A percentile compares a stretch with the other conserved stretches of the same genome.
Evolutionary conservation across 2,113 vertebrate species (phyloP).

Genomic region (Bujurquina vittata): DNA sequence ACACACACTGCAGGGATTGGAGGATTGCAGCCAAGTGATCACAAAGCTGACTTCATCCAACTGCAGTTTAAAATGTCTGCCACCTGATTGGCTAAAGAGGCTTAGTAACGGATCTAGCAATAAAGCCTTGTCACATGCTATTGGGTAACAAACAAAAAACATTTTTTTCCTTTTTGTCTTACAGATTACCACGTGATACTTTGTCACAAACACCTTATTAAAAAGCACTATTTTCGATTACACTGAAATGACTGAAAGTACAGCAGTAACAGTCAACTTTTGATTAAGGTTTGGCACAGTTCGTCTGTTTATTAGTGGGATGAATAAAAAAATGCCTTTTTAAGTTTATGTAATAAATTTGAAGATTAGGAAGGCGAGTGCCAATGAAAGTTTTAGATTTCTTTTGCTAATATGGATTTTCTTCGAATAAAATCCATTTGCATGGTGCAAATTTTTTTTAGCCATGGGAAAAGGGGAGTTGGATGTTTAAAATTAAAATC

Average conservation of each 20-base stretch:
- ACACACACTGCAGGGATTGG: slow-evolving; percentile 33
- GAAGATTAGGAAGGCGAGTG: not conserved
- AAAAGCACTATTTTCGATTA: not conserved
- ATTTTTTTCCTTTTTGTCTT: not conserved
- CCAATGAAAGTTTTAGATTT: slow-evolving; percentile 6
- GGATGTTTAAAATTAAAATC: not conserved
- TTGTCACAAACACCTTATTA: not conserved
- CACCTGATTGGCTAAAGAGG: slow-evolving; percentile 76
- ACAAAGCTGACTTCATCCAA: slow-evolving; percentile 62
- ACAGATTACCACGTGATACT: not conserved
- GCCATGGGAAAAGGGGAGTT: not conserved
- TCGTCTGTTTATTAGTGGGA: not conserved
- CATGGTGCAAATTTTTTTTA: not conserved
- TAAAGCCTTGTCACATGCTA: slow-evolving; percentile 72
- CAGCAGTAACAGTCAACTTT: not conserved
- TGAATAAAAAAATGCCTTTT: not conserved
- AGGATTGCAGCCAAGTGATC: slow-evolving; percentile 53
- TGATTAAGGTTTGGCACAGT: not conserved
- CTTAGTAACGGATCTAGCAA: slow-evolving; percentile 72
- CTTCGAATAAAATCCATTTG: not conserved
- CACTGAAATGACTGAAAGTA: not conserved
- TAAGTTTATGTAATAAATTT: not conserved
- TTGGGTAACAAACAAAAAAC: slow-evolving; percentile 59
- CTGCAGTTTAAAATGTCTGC: slow-evolving; percentile 62
- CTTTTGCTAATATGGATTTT: not conserved